A percentile compares a stretch with the other conserved stretches of the same genome.
Evolutionary conservation across 53 echinoderm and acorn worm genomes (phyloP).

Genomic region (Zoroaster sp.): DNA sequence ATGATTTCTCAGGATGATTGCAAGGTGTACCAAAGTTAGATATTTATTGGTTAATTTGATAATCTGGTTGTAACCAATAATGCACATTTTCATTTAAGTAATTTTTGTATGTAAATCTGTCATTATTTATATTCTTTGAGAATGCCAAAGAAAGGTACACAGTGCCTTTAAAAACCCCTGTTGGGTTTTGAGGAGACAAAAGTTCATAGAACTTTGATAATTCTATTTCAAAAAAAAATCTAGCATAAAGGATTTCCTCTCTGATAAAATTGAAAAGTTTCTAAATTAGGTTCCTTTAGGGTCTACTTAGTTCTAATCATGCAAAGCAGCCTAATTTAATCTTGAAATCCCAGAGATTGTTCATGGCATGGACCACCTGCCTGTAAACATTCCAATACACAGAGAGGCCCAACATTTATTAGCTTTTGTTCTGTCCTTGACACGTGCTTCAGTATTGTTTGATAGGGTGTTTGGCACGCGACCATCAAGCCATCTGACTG

Average conservation of each 20-base stretch:
- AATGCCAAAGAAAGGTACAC: too few species aligned
- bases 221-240: neutral
- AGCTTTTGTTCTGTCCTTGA: conserved; percentile 55
- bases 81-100: too few species aligned
- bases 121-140: too few species aligned
- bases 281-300: conserved; percentile 15
- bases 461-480: conserved; percentile 16
- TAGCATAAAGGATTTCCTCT: neutral
- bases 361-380: conserved; percentile 19
- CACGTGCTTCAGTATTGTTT: conserved; percentile 31
- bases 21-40: too few species aligned
- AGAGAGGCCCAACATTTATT: conserved; percentile 23
- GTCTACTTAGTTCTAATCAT: conserved; percentile 48
- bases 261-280: conserved; percentile 9
- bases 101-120: too few species aligned
- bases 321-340: conserved; percentile 55
- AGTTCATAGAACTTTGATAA: conserved; percentile 24
- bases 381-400: conserved; percentile 49
- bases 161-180: neutral
- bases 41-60: too few species aligned
- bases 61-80: too few species aligned
- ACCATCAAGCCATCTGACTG: conserved; percentile 16
- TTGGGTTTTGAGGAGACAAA: neutral
- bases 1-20: too few species aligned
- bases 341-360: conserved; percentile 38